phyloP scores from a whole-genome alignment of 64 coral and sea anemone genomes.

The Dendronephthya gigantea region DNA sequence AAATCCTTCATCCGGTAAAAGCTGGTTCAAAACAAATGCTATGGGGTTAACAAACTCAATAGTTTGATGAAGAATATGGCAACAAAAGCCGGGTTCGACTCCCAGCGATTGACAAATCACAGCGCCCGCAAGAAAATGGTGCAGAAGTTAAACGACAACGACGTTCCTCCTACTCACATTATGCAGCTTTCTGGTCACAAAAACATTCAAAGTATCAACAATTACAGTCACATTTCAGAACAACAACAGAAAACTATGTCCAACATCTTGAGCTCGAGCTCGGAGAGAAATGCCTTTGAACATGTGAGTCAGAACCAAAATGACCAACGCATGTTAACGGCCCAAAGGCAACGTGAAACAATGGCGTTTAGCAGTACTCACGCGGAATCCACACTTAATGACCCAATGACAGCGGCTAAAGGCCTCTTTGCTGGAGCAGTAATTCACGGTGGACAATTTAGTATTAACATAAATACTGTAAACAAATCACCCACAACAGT shows the following conservation, averaged over 20 bases:
- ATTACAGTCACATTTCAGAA: background rate
- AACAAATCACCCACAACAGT: background rate
- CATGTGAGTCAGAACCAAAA: background rate
- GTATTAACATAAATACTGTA: background rate
- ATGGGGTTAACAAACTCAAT: background rate
- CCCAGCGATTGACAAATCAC: constrained; percentile 35
- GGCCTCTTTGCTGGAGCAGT: constrained; percentile 29
- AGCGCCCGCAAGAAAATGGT: constrained; percentile 46
- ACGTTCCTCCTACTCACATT: constrained; percentile 36
- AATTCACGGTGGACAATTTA: background rate
- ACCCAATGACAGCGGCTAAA: background rate
- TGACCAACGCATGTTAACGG: background rate
- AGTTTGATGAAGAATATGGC: constrained; percentile 48
- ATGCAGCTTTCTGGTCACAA: constrained; percentile 44
- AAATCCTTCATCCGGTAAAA: constrained; percentile 29
- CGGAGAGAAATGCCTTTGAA: background rate
- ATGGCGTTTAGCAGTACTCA: background rate
- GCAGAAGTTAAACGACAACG: constrained; percentile 41
- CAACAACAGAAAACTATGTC: background rate
- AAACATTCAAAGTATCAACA: constrained; percentile 7
- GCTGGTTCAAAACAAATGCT: constrained; percentile 34
- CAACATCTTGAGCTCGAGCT: background rate
- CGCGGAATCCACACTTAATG: background rate
- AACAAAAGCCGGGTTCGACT: constrained; percentile 29
- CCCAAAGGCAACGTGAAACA: background rate